A percentile compares a stretch with the other conserved stretches of the same genome.
Evolutionary conservation across 2,797 vertebrate species (phyloP).

Genomic region (Lepilemur ruficaudatus): DNA sequence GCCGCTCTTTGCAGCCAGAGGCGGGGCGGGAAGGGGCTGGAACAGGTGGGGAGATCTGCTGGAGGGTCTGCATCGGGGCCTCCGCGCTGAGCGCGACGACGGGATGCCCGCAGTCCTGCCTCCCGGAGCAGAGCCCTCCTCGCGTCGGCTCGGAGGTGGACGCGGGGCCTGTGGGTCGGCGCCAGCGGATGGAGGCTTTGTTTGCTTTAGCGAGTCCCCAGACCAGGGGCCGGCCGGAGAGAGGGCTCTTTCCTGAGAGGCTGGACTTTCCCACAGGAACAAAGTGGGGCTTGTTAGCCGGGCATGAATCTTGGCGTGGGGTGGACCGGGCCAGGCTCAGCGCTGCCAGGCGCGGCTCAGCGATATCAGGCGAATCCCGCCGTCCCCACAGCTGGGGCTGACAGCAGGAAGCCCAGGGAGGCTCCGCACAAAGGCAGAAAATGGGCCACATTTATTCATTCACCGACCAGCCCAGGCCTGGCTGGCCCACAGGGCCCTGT

Average conservation of each 20-base stretch:
- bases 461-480: slow-evolving; percentile 81
- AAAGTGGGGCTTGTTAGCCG: slow-evolving; percentile 78
- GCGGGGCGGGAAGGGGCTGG: not conserved
- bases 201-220: slow-evolving; percentile 73
- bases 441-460: slow-evolving; percentile 84
- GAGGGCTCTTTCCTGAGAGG: slow-evolving; percentile 79
- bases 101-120: not conserved
- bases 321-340: slow-evolving; percentile 54
- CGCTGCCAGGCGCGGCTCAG: slow-evolving; percentile 68
- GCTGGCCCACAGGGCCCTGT: slow-evolving; percentile 77
- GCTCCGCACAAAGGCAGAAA: slow-evolving; percentile 83
- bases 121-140: not conserved
- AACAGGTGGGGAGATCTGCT: not conserved
- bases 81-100: not conserved
- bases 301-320: slow-evolving; percentile 77
- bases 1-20: not conserved
- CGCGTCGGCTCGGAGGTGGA: slow-evolving; percentile 44
- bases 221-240: slow-evolving; percentile 66
- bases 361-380: slow-evolving; percentile 80
- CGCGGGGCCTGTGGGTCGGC: slow-evolving; percentile 72
- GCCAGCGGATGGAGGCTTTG: slow-evolving; percentile 75
- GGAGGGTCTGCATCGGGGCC: not conserved
- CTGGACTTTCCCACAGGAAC: slow-evolving; percentile 86
- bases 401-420: slow-evolving; percentile 84
- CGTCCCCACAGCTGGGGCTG: slow-evolving; percentile 81